Percentiles rank a stretch among this genome's conserved stretches.
These are phyloP conservation scores for Stramonita haemastoma DNA, from an alignment of 2,888 invertebrate species.

Conservation along the genomic window DNA sequence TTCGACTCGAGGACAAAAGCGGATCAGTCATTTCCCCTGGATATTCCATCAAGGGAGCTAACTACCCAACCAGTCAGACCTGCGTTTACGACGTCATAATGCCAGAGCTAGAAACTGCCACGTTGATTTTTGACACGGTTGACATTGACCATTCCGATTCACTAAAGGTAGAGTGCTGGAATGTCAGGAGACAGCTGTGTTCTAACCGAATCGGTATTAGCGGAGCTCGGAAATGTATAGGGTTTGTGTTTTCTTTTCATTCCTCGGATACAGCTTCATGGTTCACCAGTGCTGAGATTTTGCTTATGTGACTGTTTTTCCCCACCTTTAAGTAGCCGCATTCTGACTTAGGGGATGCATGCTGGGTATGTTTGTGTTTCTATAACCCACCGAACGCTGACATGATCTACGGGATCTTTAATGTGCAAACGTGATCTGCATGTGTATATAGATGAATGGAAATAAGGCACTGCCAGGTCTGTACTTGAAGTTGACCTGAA, in stretches of 20 bases:
- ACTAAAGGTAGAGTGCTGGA: conserved; percentile 30
- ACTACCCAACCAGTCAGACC: conserved; percentile 9
- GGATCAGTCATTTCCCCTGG: conserved; percentile 61
- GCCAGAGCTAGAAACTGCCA: conserved; percentile 27
- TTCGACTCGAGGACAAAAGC: conserved; percentile 46
- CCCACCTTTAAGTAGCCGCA: too few relatives aligned
- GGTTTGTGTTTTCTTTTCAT: background rate
- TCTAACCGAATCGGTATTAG: background rate
- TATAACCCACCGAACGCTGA: too few relatives aligned
- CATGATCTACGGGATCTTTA: too few relatives aligned
- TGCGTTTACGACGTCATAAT: conserved; percentile 43
- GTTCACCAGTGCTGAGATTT: too few relatives aligned
- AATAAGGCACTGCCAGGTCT: too few relatives aligned
- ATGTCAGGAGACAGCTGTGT: background rate
- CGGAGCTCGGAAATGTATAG: too few relatives aligned
- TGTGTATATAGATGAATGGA: too few relatives aligned
- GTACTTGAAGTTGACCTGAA: too few relatives aligned
- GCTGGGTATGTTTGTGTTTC: too few relatives aligned
- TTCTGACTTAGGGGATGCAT: too few relatives aligned
- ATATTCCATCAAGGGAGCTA: conserved; percentile 47
- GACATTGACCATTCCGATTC: conserved; percentile 28
- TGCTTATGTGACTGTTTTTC: too few relatives aligned
- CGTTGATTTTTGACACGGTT: conserved; percentile 33
- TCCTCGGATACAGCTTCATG: background rate
- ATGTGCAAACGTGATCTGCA: too few relatives aligned